Percentiles rank a stretch among this genome's conserved stretches.
phyloP scores from a whole-genome alignment of 2,888 invertebrate genomes.

The Apodemia duryi region DNA sequence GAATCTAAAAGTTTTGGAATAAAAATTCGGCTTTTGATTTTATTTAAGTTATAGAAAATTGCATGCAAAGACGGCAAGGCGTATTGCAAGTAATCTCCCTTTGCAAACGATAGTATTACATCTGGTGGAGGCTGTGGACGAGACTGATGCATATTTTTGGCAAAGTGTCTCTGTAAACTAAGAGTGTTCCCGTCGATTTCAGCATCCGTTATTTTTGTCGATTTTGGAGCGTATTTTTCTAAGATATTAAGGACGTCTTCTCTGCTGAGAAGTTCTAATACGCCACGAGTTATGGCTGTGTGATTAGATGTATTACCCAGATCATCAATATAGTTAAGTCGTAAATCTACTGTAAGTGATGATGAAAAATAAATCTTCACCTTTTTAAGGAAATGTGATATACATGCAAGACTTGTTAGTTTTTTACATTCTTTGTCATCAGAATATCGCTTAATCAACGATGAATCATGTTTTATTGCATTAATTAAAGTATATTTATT shows the following conservation, averaged over 20 bases:
- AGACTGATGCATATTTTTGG: constrained; percentile 56
- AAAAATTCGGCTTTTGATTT: constrained; percentile 36
- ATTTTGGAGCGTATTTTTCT: constrained; percentile 46
- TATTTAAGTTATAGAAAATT: constrained; percentile 50
- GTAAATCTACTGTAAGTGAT: constrained; percentile 44
- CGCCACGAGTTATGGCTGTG: constrained; percentile 44
- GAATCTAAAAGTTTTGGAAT: constrained; percentile 45
- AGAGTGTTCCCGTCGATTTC: constrained; percentile 45
- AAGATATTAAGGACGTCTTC: constrained; percentile 41
- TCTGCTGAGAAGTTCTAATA: constrained; percentile 45
- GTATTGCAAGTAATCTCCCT: constrained; percentile 57
- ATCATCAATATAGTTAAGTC: constrained; percentile 36
- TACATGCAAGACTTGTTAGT: constrained; percentile 34
- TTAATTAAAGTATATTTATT: constrained; percentile 50
- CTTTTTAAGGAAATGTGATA: constrained; percentile 43
- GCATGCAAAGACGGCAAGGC: constrained; percentile 54
- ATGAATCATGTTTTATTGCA: constrained; percentile 55
- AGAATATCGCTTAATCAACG: constrained; percentile 40
- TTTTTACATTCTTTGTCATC: constrained; percentile 37
- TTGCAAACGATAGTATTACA: constrained; percentile 47
- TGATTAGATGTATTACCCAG: constrained; percentile 40
- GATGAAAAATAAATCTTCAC: constrained; percentile 54
- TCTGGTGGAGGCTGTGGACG: constrained; percentile 54
- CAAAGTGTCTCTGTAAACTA: constrained; percentile 48
- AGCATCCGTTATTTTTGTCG: constrained; percentile 50